Conservation (phyloP, 2,888 invertebrate genomes). For the Watsonalla binaria region DNA sequence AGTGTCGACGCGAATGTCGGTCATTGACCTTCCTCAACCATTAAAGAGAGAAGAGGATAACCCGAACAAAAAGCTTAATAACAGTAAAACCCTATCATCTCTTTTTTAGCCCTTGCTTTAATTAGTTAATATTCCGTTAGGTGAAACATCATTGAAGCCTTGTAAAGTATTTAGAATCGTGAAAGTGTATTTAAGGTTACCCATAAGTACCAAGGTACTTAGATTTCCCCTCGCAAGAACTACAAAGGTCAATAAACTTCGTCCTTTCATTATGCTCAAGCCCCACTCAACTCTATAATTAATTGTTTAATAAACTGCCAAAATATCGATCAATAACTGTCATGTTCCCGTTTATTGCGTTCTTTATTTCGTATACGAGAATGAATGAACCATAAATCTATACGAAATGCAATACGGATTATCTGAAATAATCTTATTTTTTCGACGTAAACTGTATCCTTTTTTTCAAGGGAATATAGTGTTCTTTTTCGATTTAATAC, state of each 20-base stretch:
- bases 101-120: too few relatives aligned
- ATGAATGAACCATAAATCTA: not conserved
- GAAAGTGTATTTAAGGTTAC: too few relatives aligned
- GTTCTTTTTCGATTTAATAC: not conserved
- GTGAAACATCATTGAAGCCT: too few relatives aligned
- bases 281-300: constrained; percentile 11
- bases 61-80: too few relatives aligned
- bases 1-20: too few relatives aligned
- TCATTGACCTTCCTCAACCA: too few relatives aligned
- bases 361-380: constrained; percentile 8
- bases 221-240: constrained; percentile 1
- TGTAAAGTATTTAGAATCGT: too few relatives aligned
- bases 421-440: constrained; percentile 4
- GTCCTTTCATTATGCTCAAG: constrained; percentile 16
- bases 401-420: constrained; percentile 4
- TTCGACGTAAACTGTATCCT: not conserved
- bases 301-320: constrained; percentile 9
- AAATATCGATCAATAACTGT: constrained; percentile 12
- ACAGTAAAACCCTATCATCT: too few relatives aligned
- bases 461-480: not conserved
- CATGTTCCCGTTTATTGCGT: constrained; percentile 10
- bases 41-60: too few relatives aligned
- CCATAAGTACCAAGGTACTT: constrained; percentile 7
- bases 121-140: too few relatives aligned
- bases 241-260: constrained; percentile 18